Evolutionary conservation across 2,797 vertebrate species (phyloP).

Genomic region (Lerista edwardsae): DNA sequence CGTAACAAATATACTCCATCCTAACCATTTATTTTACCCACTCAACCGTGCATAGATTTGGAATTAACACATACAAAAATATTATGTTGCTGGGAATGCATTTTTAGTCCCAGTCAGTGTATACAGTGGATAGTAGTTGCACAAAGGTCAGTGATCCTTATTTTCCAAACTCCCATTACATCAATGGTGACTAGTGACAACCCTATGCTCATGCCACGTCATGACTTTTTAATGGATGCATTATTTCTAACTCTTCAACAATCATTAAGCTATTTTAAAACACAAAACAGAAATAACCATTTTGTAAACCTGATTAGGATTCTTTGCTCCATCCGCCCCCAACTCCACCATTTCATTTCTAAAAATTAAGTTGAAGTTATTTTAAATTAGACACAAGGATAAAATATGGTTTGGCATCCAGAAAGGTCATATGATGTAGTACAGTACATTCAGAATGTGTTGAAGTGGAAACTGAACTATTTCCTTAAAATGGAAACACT

Average conservation of each 20-base stretch:
- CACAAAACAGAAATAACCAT: background rate
- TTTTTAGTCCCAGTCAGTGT: background rate
- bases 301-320: background rate
- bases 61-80: background rate
- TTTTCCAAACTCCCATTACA: background rate
- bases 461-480: slow-evolving; percentile 36
- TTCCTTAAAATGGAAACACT: slow-evolving; percentile 43
- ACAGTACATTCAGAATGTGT: background rate
- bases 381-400: background rate
- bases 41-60: background rate
- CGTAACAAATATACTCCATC: background rate
- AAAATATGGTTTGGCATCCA: background rate
- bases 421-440: background rate
- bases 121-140: background rate
- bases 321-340: background rate
- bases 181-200: background rate
- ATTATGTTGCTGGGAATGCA: background rate
- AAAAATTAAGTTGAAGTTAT: background rate
- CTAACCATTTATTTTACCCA: background rate
- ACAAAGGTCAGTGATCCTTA: background rate
- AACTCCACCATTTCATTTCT: background rate
- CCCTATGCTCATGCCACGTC: background rate
- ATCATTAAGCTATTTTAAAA: background rate
- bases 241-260: background rate
- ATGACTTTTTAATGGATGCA: background rate